These are phyloP conservation scores for Otis tarda DNA, from an alignment of 2,113 vertebrate species.

Conservation along the genomic window DNA sequence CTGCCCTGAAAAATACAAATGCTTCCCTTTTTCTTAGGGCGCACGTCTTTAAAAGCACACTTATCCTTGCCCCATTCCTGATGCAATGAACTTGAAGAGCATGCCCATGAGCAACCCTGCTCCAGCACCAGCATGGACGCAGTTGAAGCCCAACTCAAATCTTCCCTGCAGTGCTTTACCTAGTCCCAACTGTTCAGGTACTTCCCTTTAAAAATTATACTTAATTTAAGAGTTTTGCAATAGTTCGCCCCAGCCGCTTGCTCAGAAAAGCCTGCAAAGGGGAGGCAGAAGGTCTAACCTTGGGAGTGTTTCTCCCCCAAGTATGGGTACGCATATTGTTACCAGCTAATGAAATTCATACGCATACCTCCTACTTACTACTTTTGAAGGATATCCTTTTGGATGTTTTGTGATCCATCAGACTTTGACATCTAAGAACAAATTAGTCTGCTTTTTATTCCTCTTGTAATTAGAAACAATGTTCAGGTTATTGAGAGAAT, in stretches of 20 bases:
- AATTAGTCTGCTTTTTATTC: constrained; percentile 10
- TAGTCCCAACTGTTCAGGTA: background rate
- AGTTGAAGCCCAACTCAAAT: background rate
- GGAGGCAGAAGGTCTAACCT: background rate
- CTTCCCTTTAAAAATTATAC: background rate
- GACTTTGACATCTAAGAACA: constrained; percentile 32
- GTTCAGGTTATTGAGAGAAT: constrained; percentile 41
- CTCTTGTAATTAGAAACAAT: constrained; percentile 28
- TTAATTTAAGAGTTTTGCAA: background rate
- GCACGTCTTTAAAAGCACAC: background rate
- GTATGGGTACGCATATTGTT: background rate
- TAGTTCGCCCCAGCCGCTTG: background rate
- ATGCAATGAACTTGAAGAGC: background rate
- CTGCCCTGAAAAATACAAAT: background rate
- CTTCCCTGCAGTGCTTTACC: background rate
- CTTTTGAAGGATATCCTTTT: constrained; percentile 24
- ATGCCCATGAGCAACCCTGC: background rate
- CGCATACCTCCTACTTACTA: constrained; percentile 2
- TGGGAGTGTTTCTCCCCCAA: background rate
- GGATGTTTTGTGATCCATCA: background rate
- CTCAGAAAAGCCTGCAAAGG: background rate
- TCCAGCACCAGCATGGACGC: rapidly evolving
- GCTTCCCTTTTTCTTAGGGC: background rate
- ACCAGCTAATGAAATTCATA: constrained; percentile 52
- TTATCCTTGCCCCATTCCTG: background rate